Conservation (phyloP, 2,113 vertebrate species). For the Peromyscus maniculatus region DNA sequence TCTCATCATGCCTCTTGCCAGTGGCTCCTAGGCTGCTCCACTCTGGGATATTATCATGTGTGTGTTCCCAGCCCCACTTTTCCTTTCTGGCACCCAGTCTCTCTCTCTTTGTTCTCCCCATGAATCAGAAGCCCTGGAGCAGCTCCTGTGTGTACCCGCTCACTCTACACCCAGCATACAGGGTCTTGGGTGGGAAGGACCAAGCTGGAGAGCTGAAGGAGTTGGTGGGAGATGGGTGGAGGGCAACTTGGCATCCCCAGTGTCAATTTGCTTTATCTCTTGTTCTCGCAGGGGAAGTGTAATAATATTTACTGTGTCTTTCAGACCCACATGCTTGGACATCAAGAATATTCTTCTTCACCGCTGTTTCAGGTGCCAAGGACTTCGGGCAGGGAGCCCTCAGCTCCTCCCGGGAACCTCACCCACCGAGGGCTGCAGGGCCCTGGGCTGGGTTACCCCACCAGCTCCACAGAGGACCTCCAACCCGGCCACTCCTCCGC, state of each 20-base stretch:
- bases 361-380: constrained; percentile 94
- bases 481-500: constrained; percentile 96
- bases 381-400: constrained; percentile 92
- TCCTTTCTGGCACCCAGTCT: not conserved
- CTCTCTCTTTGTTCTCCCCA: not conserved
- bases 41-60: not conserved
- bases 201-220: not conserved
- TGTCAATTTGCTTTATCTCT: not conserved
- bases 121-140: not conserved
- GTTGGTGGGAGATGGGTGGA: not conserved
- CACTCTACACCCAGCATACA: too few species aligned
- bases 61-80: not conserved
- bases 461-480: constrained; percentile 92
- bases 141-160: not conserved
- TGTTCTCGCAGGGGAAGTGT: constrained; percentile 57
- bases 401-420: constrained; percentile 90
- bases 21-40: not conserved
- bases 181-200: not conserved
- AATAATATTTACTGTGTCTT: constrained; percentile 72
- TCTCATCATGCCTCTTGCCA: not conserved
- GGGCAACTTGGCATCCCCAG: fast-evolving
- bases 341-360: constrained; percentile 92
- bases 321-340: constrained; percentile 89
- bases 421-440: constrained; percentile 87
- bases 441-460: constrained; percentile 90